Base-by-base conservation (phyloP, 37 sponge, comb jelly and placozoan species). In the Geodia barretti region DNA sequence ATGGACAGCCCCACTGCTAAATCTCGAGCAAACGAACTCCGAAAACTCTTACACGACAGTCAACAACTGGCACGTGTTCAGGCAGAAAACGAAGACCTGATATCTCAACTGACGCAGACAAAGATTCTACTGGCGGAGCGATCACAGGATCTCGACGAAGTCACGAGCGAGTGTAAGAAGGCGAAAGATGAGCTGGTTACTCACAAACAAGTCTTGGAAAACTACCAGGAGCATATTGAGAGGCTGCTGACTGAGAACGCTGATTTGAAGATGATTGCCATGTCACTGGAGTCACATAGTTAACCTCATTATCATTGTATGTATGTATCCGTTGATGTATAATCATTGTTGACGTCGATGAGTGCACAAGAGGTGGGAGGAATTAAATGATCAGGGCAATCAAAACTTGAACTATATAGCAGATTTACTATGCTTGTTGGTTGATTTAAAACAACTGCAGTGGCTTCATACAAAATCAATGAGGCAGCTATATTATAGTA, bases 131-230 rank as follows among this genome's bases (percentile, higher is more conserved):
- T 75, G 77, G 77, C 47, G 23, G n/a, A 67, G 43, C 64, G 75
- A 54, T 37, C 32, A 35, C 64, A 26, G 2, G 74, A 81, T 31
- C 26, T 81, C 14, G 64, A 74, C 20, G 33, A 60, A 60, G 70
- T 87, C 63, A 69, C 64, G 0, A 66, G 40, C 0, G 88, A 87
- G 82, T 78, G 79, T 41, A 69, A 62, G 32, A 7, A 28, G 40
- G 75, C 60, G 4, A 74, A 87, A 28, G 82, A 87, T 28, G 39
- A 87, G 39, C 72, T 81, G 26, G 73, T 77, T 24, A 58, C 77
- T 14, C 75, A 84, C 70, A 84, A 84, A 33, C 84, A 84, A 35
- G 76, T 84, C 21, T 60, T 84, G 61, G 84, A 84, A 47, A 84
- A 84, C 1, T 75, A 84, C 34, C 84, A 84, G 1, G 69, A 67